Conservation (phyloP, 1,140 invertebrate species). For the Hyphantria cunea region DNA sequence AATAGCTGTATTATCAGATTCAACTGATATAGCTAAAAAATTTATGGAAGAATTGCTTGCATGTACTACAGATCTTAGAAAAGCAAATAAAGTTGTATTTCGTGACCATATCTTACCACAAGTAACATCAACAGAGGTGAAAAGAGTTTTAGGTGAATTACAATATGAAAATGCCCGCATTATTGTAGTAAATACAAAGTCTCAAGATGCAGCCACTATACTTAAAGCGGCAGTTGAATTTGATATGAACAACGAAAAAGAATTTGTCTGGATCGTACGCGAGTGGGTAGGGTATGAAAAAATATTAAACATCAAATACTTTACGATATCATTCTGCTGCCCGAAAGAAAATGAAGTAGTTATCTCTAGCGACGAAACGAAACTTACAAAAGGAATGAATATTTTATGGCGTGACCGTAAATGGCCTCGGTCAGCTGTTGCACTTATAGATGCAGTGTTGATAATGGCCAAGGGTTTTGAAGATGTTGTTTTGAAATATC, state of each 20-base stretch:
- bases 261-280: conserved; percentile 14
- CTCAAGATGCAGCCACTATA: conserved; percentile 48
- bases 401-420: too few relatives aligned
- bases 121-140: neutral
- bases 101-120: neutral
- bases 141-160: neutral
- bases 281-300: conserved; percentile 2
- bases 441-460: conserved; percentile 9
- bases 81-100: neutral
- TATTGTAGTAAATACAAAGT: conserved; percentile 46
- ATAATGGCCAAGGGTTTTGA: conserved; percentile 5
- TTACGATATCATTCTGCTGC: neutral
- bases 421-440: neutral
- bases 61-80: neutral
- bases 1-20: neutral
- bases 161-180: conserved; percentile 34
- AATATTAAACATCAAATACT: neutral
- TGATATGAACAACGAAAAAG: conserved; percentile 18
- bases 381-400: neutral
- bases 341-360: neutral
- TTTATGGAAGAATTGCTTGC: neutral
- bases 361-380: neutral
- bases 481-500: neutral
- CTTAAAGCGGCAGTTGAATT: conserved; percentile 28
- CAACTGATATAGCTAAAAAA: neutral